Base-by-base conservation (phyloP, 2,797 vertebrate species). In the Loris lydekkerianus region DNA sequence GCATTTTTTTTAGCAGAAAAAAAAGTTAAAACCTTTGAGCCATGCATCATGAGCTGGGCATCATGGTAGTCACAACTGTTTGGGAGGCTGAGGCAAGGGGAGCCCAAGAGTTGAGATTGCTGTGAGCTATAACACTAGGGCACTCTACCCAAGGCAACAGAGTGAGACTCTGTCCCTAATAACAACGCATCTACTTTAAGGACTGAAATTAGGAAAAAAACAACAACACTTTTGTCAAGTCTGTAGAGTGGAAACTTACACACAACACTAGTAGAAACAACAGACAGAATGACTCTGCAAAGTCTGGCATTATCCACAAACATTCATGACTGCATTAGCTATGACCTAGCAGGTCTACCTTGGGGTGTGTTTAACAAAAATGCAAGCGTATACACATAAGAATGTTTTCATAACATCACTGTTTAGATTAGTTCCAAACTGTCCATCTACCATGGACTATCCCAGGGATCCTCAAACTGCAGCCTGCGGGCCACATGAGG, bases 351-450 rank as follows among this genome's bases (percentile, higher is more conserved):
- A 90, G 70, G 63, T 94, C 34, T 65, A 56, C 21, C 37, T 10
- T 76, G 72, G 13, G 9, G 29, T 72, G 25, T 89, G 4, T 89
- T 87, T 90, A 81, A 93, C 31, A 95, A 46, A 95, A 91, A 90
- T 69, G 46, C 0, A 67, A 58, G 61, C 17, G 60, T 70, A 72
- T 23, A 46, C 61, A 31, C 15, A 69, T 80, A 86, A 86, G 11
- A 73, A 85, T 78, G 10, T 83, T 82, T 83, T 82, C 43, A 61
- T 63, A 91, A 89, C 2, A 76, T 37, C 13, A 89, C 17, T 87
- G 14, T 61, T 27, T 81, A 37, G 61, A 88, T 85, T 25, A 81
- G 15, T 27, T 25, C 40, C 46, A 93, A 82, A 88, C 3, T 60
- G 29, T 86, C 14, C 61, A 72, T 43, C 14, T 49, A 49, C 23